Evolutionary conservation across 2,888 invertebrate species (phyloP), one percentile per base, ranked within the genome.

Genomic region (Apodemia duryi): DNA sequence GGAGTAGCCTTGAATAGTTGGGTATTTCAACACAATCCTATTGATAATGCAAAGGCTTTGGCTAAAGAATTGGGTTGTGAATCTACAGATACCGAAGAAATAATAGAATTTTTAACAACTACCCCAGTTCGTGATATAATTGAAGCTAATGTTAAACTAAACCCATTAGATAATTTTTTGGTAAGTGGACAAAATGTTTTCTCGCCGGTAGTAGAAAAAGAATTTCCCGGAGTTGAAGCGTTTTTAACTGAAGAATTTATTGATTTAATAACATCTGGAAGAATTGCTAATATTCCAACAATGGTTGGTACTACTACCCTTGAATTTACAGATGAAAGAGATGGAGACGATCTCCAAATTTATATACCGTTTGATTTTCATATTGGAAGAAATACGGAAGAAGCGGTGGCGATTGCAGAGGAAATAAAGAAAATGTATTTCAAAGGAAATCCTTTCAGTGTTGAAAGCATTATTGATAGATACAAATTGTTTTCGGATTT

Each of bases 241-340:
- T 77, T 85, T 2, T 66, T 88, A 4, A 85, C 84, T 0, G 91
- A 91, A 67, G 71, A 85, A 0, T 88, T 87, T 51, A 76, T 82
- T 3, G 82, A 87, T 46, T 54, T 88, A 1, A 62, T 91, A 0
- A 86, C 83, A 2, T 88, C 90, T 0, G 91, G 91, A 0, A 75
- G 89, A 13, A 75, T 85, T 0, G 82, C 89, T 1, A 80, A 89
- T 6, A 70, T 83, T 0, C 91, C 91, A 0, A 71, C 86, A 1
- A 88, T 91, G 87, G 82, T 90, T 5, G 91, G 91, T 0, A 70
- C 83, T 0, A 85, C 80, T 0, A 69, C 84, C 0, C 65, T 88
- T 2, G 91, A 91, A 67, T 77, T 86, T 2, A 74, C 80, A 0
- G 54, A 66, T 0, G 83, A 82, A 6, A 71, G 71, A 1, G 75